phyloP scores from a whole-genome alignment of 2,113 vertebrate species.

The Poecile atricapillus region DNA sequence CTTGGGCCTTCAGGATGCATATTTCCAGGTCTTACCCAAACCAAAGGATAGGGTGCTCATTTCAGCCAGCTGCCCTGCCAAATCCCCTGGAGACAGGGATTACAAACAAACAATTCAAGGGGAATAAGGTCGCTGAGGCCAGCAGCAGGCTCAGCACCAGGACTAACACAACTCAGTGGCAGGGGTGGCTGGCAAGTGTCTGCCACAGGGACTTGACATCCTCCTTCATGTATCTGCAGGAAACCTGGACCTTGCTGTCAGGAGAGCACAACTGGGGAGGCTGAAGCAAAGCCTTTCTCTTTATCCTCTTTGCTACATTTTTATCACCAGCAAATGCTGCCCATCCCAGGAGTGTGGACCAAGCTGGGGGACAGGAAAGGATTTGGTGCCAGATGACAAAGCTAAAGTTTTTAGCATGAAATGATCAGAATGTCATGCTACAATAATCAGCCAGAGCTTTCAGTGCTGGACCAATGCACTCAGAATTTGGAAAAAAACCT shows the following conservation, averaged over 20 bases:
- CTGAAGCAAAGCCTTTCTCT: neutral
- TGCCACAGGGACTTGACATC: neutral
- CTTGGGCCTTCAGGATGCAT: conserved; percentile 2
- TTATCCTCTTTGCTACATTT: neutral
- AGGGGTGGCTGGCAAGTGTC: neutral
- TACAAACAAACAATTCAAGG: neutral
- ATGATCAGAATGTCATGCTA: neutral
- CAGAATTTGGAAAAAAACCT: neutral
- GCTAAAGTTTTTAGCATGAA: neutral
- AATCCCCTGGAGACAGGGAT: neutral
- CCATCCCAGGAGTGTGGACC: too few relatives aligned
- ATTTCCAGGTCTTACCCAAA: neutral
- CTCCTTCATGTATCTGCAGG: neutral
- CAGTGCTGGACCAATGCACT: neutral
- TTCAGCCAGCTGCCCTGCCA: neutral
- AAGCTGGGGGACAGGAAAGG: neutral
- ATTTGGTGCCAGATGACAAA: neutral
- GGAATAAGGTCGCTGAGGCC: neutral
- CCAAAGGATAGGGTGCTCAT: neutral
- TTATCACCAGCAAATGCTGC: neutral
- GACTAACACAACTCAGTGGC: neutral
- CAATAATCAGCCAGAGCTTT: neutral
- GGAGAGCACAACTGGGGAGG: rapidly evolving
- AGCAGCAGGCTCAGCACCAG: neutral
- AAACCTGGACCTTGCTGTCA: neutral